phyloP scores from a whole-genome alignment of 2,888 invertebrate genomes.

The Melikaiella ostensackeni region DNA sequence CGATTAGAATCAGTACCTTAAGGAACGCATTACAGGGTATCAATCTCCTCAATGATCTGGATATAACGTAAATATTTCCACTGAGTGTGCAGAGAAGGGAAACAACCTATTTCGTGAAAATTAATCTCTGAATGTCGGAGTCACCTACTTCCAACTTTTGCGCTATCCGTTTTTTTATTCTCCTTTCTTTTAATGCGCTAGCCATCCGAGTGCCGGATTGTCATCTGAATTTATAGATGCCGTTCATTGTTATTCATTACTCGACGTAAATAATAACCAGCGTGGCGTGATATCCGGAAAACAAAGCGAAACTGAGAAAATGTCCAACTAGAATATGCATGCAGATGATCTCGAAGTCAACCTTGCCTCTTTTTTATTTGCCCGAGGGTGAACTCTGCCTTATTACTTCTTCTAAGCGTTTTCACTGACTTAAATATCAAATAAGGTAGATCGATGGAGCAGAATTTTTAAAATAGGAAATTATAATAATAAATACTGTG shows the following conservation, averaged over 20 bases:
- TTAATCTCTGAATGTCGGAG: slow-evolving; percentile 1
- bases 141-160: slow-evolving; percentile 8
- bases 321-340: slow-evolving; percentile 54
- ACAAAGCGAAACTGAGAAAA: slow-evolving; percentile 57
- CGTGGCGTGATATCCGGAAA: slow-evolving; percentile 60
- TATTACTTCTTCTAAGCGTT: not conserved
- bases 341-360: slow-evolving; percentile 41
- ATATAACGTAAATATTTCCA: not conserved
- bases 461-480: no score
- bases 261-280: slow-evolving; percentile 63
- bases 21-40: no score
- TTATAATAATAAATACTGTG: no score
- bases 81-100: not conserved
- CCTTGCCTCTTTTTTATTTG: slow-evolving; percentile 28
- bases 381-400: not conserved
- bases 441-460: no score
- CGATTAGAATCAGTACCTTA: no score
- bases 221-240: slow-evolving; percentile 62
- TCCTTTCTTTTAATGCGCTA: slow-evolving; percentile 14
- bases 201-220: slow-evolving; percentile 53
- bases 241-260: slow-evolving; percentile 67
- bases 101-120: slow-evolving; percentile 20
- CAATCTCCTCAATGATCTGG: not conserved
- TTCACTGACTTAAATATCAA: no score
- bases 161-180: not conserved